Conservation (phyloP, 2,113 vertebrate genomes). For the Xenopus borealis region DNA sequence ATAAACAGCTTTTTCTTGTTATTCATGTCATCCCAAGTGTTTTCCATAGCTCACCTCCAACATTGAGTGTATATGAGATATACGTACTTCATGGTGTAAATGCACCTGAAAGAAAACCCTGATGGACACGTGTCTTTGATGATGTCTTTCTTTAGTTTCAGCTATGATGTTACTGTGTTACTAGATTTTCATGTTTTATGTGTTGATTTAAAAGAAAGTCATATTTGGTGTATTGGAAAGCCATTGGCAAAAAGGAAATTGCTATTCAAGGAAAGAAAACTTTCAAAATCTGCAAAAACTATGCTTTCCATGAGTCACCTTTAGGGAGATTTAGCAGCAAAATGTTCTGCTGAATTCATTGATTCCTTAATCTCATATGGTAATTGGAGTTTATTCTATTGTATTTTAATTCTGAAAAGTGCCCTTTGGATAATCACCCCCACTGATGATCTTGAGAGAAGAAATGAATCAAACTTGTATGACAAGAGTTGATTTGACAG, state of each 20-base stretch:
- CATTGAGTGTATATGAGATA: constrained; percentile 61
- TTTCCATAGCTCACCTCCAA: constrained; percentile 78
- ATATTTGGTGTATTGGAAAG: no score
- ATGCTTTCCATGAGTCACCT: constrained; percentile 16
- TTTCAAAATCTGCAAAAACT: no score
- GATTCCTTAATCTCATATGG: constrained; percentile 3
- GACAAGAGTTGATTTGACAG: constrained; percentile 33
- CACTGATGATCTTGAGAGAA: constrained; percentile 14
- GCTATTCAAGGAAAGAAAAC: no score
- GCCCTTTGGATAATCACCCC: constrained; percentile 20
- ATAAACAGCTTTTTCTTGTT: constrained; percentile 69
- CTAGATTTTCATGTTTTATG: no score
- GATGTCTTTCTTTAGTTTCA: no score
- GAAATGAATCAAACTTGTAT: constrained; percentile 29
- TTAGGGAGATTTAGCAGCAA: neutral
- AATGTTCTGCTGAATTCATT: neutral
- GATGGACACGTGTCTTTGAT: no score
- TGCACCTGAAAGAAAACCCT: constrained; percentile 53
- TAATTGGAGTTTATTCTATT: constrained; percentile 22
- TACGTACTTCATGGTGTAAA: constrained; percentile 67
- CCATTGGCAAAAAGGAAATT: no score
- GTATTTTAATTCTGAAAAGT: constrained; percentile 25
- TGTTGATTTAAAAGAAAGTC: no score
- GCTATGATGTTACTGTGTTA: no score
- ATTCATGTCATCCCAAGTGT: constrained; percentile 73